These are phyloP conservation scores for Drosophila paracracens DNA, from an alignment of 2,888 invertebrate species.

Conservation along the genomic window DNA sequence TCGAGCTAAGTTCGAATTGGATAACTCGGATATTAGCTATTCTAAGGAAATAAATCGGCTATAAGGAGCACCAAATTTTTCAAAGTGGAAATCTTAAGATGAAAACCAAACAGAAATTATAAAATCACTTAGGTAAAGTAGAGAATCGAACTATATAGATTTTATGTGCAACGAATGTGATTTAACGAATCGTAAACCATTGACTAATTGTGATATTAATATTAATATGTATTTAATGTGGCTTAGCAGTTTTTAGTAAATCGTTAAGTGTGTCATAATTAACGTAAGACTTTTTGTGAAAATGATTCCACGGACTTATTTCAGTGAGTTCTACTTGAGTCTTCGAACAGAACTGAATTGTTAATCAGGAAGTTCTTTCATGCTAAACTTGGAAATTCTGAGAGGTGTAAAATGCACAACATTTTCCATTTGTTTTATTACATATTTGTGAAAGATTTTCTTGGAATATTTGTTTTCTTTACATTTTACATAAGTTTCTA, in stretches of 20 bases:
- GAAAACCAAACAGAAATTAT: not conserved
- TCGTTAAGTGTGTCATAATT: not conserved
- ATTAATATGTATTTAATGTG: not conserved
- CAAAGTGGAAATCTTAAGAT: not conserved
- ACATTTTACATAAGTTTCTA: not conserved
- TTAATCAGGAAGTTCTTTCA: conserved; percentile 50
- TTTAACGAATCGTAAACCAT: not conserved
- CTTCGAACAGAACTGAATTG: not conserved
- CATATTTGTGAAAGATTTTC: not conserved
- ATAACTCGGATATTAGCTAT: not conserved
- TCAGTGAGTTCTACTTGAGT: not conserved
- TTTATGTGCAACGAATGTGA: not conserved
- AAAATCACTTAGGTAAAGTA: not conserved
- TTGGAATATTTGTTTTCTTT: not conserved
- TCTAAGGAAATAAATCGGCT: not conserved
- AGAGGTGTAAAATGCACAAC: not conserved
- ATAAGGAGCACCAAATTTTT: not conserved
- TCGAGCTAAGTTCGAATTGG: conserved; percentile 32
- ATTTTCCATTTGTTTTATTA: not conserved
- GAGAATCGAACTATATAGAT: not conserved
- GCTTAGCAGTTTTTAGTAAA: not conserved
- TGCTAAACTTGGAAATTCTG: not conserved
- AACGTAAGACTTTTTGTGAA: not conserved
- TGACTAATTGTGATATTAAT: not conserved
- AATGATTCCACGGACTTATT: not conserved